These are phyloP conservation scores for Polylopha cassiicola DNA, from an alignment of 2,888 invertebrate genomes.

Conservation along the genomic window DNA sequence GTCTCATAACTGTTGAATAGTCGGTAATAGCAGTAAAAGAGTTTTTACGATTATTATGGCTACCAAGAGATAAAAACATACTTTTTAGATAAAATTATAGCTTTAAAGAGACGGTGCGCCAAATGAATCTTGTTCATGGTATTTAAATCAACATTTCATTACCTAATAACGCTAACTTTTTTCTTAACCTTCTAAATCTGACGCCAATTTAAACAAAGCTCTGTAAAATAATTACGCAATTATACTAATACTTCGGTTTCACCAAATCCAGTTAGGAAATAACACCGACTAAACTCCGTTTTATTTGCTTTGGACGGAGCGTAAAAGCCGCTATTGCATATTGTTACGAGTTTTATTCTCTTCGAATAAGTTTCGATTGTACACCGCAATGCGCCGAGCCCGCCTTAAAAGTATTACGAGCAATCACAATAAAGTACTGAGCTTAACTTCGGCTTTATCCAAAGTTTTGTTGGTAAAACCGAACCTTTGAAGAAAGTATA, in stretches of 20 bases:
- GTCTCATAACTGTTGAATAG: too few relatives aligned
- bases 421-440: conserved; percentile 53
- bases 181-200: too few relatives aligned
- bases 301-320: conserved; percentile 29
- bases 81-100: too few relatives aligned
- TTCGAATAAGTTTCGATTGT: conserved; percentile 57
- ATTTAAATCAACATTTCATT: too few relatives aligned
- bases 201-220: conserved; percentile 6
- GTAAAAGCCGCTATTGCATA: conserved; percentile 43
- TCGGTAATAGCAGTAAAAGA: too few relatives aligned
- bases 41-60: too few relatives aligned
- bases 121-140: too few relatives aligned
- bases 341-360: conserved; percentile 54
- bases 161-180: too few relatives aligned
- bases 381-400: conserved; percentile 52
- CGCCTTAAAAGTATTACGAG: conserved; percentile 51
- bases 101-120: too few relatives aligned
- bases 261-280: conserved; percentile 23
- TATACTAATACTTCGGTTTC: conserved; percentile 24
- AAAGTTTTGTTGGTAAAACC: conserved; percentile 32
- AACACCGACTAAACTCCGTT: conserved; percentile 29
- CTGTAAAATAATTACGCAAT: conserved; percentile 15
- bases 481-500: conserved; percentile 23
- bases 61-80: too few relatives aligned
- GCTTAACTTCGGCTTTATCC: conserved; percentile 42